Evolutionary conservation across 2,113 vertebrate genomes (phyloP).

Genomic region (Benitochromis conjunctus): DNA sequence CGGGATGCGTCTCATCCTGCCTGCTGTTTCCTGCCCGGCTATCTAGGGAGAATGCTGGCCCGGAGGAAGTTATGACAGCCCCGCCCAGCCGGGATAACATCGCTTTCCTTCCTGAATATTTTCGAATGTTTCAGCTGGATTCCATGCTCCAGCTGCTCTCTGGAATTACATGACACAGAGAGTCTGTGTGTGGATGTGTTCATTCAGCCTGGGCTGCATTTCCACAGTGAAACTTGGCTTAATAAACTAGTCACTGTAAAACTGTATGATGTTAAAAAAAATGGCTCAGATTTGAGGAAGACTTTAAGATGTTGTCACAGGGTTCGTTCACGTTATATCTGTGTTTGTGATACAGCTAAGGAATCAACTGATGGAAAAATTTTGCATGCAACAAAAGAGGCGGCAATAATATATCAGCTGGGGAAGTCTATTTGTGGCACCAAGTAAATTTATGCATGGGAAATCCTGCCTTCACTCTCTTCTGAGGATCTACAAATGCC

Average conservation of each 20-base stretch:
- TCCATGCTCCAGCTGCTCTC: constrained; percentile 51
- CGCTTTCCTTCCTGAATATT: constrained; percentile 69
- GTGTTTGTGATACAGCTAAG: neutral
- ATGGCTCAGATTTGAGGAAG: neutral
- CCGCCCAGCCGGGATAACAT: constrained; percentile 69
- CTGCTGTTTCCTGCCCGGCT: constrained; percentile 69
- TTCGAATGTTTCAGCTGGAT: constrained; percentile 51
- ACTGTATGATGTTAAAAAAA: neutral
- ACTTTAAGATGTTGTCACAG: neutral
- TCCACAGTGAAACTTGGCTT: neutral
- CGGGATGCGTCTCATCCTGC: constrained; percentile 70
- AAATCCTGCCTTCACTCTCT: constrained; percentile 34
- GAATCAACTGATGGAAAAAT: constrained; percentile 37
- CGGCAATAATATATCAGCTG: constrained; percentile 24
- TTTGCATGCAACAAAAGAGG: constrained; percentile 13
- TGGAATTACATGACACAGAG: constrained; percentile 39
- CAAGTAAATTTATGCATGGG: constrained; percentile 39
- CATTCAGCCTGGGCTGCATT: neutral
- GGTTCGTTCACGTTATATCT: constrained; percentile 1
- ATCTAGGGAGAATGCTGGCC: constrained; percentile 60
- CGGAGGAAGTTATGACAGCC: constrained; percentile 58
- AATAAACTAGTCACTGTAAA: neutral
- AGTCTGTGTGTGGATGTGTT: neutral
- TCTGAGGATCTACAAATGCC: neutral
- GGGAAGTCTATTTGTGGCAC: constrained; percentile 40